Evolutionary conservation across 1,140 invertebrate genomes (phyloP), one percentile per base, ranked within the genome.

Genomic region (Sesamia nonagrioides): DNA sequence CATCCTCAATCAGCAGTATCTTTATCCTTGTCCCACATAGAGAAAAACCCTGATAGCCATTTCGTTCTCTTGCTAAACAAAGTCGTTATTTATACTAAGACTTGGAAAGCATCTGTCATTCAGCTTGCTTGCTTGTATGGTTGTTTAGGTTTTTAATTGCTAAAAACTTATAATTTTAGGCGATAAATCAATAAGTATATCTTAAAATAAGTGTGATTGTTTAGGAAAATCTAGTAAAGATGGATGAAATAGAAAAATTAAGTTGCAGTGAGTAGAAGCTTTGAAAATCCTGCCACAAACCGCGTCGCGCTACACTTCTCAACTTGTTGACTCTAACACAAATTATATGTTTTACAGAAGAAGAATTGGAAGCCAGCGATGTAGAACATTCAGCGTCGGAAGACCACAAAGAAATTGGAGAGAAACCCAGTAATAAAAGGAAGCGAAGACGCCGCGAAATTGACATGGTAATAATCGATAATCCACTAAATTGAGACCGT

Each of bases 391-490:
- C 91, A 11, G 86, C 88, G 0, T 92, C 84, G 6, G 94, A 95
- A 61, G 92, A 95, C n/a, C 81, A 82, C 6, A 92, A 86, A 63
- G 92, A 92, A 40, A 73, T 77, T 37, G 91, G 93, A 27, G 90
- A 90, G 6, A 94, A 94, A 84, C 85, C 86, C 2, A 93, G 91
- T 63, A 94, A 92, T 66, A 87, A 87, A 72, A 88, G 87, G 52
- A 91, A 90, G 71, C 85, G 89, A 71, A 84, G 92, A 85, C 91
- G 92, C 61, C 90, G 93, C 33, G 94, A 95, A 84, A 81, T 95
- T n/a, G 94, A 95, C 66, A 92, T 92, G 92, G 92, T 92, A 81
- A 52, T 84, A 69, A 75, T 27, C 63, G 63, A 68, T 68, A 50
- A 27, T 13, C 2, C 13, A 27, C 63, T 15, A 68, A 13, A 13